Evolutionary conservation across 37 sponge, comb jelly and placozoan species (phyloP).

Genomic region (Halichondria panicea): DNA sequence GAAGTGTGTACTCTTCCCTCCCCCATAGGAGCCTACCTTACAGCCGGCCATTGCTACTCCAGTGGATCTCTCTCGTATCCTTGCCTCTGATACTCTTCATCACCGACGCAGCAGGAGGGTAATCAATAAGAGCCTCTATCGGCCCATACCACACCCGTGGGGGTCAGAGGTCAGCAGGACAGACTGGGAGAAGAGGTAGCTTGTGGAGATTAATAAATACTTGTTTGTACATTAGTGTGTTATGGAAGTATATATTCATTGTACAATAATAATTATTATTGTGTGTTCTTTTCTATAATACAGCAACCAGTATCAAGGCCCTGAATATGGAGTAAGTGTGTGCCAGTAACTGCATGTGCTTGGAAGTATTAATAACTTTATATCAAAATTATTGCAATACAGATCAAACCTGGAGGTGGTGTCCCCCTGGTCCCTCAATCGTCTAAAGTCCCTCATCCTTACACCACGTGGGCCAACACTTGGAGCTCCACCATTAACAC

Average conservation of each 20-base stretch:
- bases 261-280: neutral
- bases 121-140: constrained; percentile 51
- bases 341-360: neutral
- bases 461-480: constrained; percentile 63
- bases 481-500: constrained; percentile 68
- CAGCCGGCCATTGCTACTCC: constrained; percentile 36
- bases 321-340: neutral
- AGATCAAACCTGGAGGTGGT: constrained; percentile 14
- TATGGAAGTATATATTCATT: neutral
- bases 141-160: constrained; percentile 49
- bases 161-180: constrained; percentile 5
- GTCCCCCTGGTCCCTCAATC: constrained; percentile 24
- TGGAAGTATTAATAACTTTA: neutral
- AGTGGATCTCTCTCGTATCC: constrained; percentile 38
- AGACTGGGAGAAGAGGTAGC: constrained; percentile 57
- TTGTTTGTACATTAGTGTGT: neutral
- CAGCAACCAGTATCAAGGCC: constrained; percentile 14
- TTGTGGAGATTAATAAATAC: neutral
- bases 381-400: neutral
- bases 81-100: constrained; percentile 59
- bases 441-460: constrained; percentile 4
- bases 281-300: neutral
- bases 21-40: constrained; percentile 36
- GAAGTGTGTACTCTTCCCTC: no score
- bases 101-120: constrained; percentile 58